Percentiles rank a stretch among this genome's conserved stretches.
These are phyloP conservation scores for Sceliomorpha sp. DNA, from an alignment of 2,888 invertebrate genomes.

Conservation along the genomic window DNA sequence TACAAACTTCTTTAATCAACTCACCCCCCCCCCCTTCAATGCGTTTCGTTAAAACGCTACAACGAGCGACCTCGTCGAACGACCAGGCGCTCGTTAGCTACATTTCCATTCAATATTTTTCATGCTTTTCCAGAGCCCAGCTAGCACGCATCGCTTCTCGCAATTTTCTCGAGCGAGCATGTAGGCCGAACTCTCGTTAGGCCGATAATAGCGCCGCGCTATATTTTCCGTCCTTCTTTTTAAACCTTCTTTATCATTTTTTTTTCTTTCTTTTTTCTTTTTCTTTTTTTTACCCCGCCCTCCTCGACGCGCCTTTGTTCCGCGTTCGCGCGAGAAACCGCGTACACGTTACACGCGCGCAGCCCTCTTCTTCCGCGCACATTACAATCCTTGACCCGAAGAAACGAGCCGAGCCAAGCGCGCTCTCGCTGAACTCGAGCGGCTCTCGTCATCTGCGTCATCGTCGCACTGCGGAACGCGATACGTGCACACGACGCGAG, in stretches of 20 bases:
- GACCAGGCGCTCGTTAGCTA: neutral
- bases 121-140: neutral
- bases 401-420: constrained; percentile 3
- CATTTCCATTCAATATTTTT: neutral
- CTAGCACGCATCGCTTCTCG: constrained; percentile 5
- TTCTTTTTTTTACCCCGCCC: neutral
- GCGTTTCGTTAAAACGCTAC: too few species aligned
- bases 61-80: too few species aligned
- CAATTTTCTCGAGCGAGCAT: constrained; percentile 28
- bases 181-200: constrained; percentile 30
- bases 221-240: constrained; percentile 10
- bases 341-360: constrained; percentile 10
- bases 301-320: constrained; percentile 17
- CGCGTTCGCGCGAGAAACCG: constrained; percentile 10
- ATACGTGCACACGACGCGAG: too few species aligned
- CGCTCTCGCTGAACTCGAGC: too few species aligned
- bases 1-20: too few species aligned
- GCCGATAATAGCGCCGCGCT: constrained; percentile 5
- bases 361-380: constrained; percentile 29
- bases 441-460: too few species aligned
- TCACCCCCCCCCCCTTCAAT: too few species aligned
- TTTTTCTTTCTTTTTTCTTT: constrained; percentile 20
- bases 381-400: constrained; percentile 44
- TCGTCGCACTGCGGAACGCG: too few species aligned
- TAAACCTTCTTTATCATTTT: constrained; percentile 13